Conservation (phyloP, 2,888 invertebrate genomes). For the Timema cristinae region DNA sequence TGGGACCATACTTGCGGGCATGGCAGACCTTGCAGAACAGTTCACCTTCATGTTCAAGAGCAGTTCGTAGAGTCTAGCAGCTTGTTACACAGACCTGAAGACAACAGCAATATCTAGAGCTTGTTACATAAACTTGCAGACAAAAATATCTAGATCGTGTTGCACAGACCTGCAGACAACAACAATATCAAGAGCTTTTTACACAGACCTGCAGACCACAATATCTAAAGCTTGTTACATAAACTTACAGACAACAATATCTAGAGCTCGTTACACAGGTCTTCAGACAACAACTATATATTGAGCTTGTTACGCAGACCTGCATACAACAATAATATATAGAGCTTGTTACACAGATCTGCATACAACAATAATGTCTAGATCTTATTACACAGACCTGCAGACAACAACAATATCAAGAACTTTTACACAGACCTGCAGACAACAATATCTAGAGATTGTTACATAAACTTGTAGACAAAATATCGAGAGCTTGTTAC, state of each 20-base stretch:
- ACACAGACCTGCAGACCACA: conserved; percentile 69
- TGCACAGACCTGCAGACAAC: too few relatives aligned
- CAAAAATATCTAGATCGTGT: too few relatives aligned
- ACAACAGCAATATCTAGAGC: not conserved
- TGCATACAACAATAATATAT: conserved; percentile 43
- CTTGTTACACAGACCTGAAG: conserved; percentile 89
- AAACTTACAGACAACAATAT: too few relatives aligned
- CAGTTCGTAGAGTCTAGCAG: conserved; percentile 98
- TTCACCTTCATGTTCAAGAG: conserved; percentile 92
- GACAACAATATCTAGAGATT: conserved; percentile 98
- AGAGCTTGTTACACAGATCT: too few relatives aligned
- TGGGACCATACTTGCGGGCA: conserved; percentile 96
- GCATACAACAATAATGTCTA: too few relatives aligned
- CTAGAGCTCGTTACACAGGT: too few relatives aligned
- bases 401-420: too few relatives aligned
- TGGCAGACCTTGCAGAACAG: conserved; percentile 97
- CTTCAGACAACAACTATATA: too few relatives aligned
- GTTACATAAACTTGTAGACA: conserved; percentile 47
- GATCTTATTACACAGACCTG: too few relatives aligned
- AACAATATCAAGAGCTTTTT: too few relatives aligned
- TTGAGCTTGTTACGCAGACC: conserved; percentile 64
- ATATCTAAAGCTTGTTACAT: conserved; percentile 92
- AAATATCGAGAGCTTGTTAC: too few relatives aligned
- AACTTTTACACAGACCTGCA: conserved; percentile 47
- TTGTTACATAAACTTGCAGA: too few relatives aligned